Evolutionary conservation across 1,140 invertebrate genomes (phyloP).

Genomic region (Scaptodrosophila lebanonensis): DNA sequence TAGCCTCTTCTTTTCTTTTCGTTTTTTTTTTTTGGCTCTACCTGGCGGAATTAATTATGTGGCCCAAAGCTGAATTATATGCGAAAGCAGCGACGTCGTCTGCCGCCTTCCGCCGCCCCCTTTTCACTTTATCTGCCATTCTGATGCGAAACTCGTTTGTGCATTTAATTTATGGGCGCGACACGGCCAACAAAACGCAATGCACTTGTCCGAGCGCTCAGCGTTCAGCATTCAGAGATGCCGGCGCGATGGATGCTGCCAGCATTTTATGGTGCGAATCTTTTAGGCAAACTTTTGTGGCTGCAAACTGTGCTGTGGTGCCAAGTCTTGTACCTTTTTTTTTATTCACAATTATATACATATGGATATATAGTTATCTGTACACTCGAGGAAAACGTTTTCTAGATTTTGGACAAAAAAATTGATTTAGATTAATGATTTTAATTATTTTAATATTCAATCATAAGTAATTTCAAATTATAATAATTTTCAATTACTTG

Average conservation of each 20-base stretch:
- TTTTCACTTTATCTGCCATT: constrained; percentile 61
- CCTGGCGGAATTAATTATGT: constrained; percentile 74
- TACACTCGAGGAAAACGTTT: no score
- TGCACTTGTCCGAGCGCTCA: constrained; percentile 56
- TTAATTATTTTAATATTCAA: no score
- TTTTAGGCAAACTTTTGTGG: constrained; percentile 34
- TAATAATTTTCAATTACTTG: no score
- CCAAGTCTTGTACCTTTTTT: not conserved
- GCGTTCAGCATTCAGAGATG: not conserved
- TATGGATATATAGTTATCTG: no score
- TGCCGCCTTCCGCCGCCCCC: constrained; percentile 25
- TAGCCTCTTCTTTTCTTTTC: no score
- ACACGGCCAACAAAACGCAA: constrained; percentile 53
- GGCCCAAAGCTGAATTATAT: constrained; percentile 74
- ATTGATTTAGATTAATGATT: no score
- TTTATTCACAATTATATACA: no score
- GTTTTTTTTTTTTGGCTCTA: constrained; percentile 1
- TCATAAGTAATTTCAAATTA: no score
- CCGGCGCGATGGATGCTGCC: not conserved
- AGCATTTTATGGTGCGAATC: constrained; percentile 30
- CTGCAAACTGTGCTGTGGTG: no score
- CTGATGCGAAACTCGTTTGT: constrained; percentile 69
- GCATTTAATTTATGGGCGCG: constrained; percentile 74
- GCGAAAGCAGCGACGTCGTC: constrained; percentile 60
- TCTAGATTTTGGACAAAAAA: no score